A percentile compares a stretch with the other conserved stretches of the same genome.
phyloP scores from a whole-genome alignment of 2,113 vertebrate genomes.

The Semnornis frantzii region DNA sequence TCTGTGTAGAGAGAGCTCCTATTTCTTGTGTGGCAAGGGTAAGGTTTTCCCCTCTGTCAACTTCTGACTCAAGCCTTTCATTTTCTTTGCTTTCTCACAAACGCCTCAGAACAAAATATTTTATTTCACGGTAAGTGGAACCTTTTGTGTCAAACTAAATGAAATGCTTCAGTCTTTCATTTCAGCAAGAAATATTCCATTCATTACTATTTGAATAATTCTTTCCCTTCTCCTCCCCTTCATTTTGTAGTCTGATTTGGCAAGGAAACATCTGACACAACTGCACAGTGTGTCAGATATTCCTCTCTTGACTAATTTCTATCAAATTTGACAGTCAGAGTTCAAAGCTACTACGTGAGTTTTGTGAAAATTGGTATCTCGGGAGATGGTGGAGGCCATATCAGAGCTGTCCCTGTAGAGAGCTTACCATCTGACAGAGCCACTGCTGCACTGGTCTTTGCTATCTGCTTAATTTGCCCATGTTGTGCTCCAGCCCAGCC shows the following conservation, averaged over 20 bases:
- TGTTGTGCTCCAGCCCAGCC: not conserved
- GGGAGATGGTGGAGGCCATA: not conserved
- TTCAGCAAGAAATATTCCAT: conserved; percentile 33
- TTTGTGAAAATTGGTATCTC: not conserved
- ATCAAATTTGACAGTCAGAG: not conserved
- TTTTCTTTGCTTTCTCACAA: conserved; percentile 34
- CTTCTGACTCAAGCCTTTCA: not conserved
- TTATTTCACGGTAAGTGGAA: conserved; percentile 44
- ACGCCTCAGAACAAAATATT: conserved; percentile 38
- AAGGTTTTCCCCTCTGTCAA: conserved; percentile 1
- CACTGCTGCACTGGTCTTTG: not conserved
- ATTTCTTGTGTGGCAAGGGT: not conserved
- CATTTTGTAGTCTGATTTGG: conserved; percentile 17
- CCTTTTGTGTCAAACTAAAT: conserved; percentile 44
- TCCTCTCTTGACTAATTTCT: not conserved
- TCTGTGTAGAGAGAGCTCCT: not conserved
- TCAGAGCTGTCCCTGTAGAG: not conserved
- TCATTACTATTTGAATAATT: conserved; percentile 38
- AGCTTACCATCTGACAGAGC: not conserved
- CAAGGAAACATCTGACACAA: conserved; percentile 2
- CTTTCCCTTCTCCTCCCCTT: not conserved
- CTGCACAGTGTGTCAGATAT: not conserved
- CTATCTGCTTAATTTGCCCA: not conserved
- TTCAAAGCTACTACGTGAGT: not conserved
- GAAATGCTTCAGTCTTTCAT: conserved; percentile 43